Conservation (phyloP, 2,888 invertebrate species). For the Aphrophora alni region DNA sequence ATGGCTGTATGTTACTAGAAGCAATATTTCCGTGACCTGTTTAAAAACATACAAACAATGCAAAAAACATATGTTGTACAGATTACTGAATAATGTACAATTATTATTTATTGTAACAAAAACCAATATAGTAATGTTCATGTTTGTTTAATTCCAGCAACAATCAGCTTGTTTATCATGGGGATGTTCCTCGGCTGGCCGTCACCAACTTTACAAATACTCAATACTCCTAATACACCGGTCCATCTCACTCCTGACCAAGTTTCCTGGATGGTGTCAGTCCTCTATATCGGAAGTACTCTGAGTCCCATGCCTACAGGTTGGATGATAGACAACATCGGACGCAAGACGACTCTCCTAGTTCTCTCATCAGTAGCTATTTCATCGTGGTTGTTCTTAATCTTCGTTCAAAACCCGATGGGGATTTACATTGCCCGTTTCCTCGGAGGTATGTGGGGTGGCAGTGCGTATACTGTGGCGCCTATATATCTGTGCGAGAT, state of each 20-base stretch:
- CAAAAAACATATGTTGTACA: too few relatives aligned
- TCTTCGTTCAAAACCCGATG: slow-evolving; percentile 18
- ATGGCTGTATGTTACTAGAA: too few relatives aligned
- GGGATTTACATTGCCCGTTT: slow-evolving; percentile 37
- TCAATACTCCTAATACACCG: slow-evolving; percentile 31
- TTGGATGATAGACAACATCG: slow-evolving; percentile 43
- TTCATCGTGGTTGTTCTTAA: slow-evolving; percentile 42
- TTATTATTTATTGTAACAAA: too few relatives aligned
- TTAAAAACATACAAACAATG: too few relatives aligned
- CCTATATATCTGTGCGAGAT: slow-evolving; percentile 51
- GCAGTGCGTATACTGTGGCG: slow-evolving; percentile 50
- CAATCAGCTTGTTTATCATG: slow-evolving; percentile 36
- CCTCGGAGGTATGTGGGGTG: slow-evolving; percentile 47
- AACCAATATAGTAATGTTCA: not conserved
- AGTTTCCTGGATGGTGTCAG: slow-evolving; percentile 41
- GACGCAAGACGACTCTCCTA: slow-evolving; percentile 41
- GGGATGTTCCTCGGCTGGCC: slow-evolving; percentile 46
- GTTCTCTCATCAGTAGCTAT: slow-evolving; percentile 31
- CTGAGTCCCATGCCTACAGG: slow-evolving; percentile 44
- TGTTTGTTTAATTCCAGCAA: slow-evolving; percentile 21
- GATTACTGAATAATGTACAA: too few relatives aligned
- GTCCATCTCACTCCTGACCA: slow-evolving; percentile 38
- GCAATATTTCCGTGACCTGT: too few relatives aligned
- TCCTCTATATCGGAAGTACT: slow-evolving; percentile 42
- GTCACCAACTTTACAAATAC: slow-evolving; percentile 41